Percentiles rank a stretch among this genome's conserved stretches.
Conservation (phyloP, 2,888 invertebrate species). For the Amiota mariae region DNA sequence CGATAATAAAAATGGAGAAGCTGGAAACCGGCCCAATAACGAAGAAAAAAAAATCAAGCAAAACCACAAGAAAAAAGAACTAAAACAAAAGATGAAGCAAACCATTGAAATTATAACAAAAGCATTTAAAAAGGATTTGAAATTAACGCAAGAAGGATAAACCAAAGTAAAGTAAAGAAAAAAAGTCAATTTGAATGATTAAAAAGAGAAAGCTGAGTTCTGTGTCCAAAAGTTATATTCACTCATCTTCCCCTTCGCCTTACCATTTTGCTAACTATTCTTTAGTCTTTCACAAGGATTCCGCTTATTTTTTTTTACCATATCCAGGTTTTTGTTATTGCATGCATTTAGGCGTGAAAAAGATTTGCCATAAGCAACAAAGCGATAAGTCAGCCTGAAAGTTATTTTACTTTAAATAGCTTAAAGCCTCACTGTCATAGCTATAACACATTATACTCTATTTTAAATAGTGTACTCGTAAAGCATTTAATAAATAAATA, state of each 20-base stretch:
- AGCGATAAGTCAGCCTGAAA: not conserved
- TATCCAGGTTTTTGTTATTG: conserved; percentile 14
- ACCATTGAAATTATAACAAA: conserved; percentile 46
- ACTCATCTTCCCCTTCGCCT: too few relatives aligned
- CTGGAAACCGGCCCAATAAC: not conserved
- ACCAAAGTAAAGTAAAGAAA: conserved; percentile 25
- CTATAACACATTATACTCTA: too few relatives aligned
- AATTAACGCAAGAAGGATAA: conserved; percentile 57
- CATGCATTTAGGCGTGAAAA: conserved; percentile 30
- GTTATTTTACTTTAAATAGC: not conserved
- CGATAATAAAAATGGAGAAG: conserved; percentile 6
- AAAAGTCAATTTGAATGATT: conserved; percentile 64
- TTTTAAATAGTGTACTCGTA: too few relatives aligned
- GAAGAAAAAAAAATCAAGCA: conserved; percentile 4
- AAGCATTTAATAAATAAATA: not conserved
- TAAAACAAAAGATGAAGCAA: conserved; percentile 32
- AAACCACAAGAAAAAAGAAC: conserved; percentile 44
- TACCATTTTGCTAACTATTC: too few relatives aligned
- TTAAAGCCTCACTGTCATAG: too few relatives aligned
- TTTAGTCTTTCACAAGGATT: conserved; percentile 5
- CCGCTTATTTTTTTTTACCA: not conserved
- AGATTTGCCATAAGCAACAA: conserved; percentile 4
- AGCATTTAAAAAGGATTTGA: conserved; percentile 58
- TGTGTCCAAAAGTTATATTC: conserved; percentile 22
- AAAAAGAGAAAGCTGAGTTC: conserved; percentile 52